A percentile compares a stretch with the other conserved stretches of the same genome.
Conservation (phyloP, 2,113 vertebrate genomes). For the Hippotragus niger region DNA sequence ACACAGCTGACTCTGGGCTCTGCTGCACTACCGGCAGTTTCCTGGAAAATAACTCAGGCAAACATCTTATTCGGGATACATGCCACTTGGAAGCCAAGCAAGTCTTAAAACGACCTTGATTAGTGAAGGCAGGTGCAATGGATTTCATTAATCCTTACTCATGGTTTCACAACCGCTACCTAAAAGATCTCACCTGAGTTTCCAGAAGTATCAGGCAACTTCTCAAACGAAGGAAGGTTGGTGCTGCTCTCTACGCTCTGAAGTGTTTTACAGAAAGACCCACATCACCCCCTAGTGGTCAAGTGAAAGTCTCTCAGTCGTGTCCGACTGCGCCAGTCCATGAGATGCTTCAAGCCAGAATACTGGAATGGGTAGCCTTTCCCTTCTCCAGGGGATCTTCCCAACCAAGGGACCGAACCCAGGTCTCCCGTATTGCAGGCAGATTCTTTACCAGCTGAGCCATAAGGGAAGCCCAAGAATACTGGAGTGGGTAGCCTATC, state of each 20-base stretch:
- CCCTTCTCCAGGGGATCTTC: not conserved
- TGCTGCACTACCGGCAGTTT: rapidly evolving
- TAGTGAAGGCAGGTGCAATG: not conserved
- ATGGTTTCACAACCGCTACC: no score
- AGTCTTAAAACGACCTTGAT: not conserved
- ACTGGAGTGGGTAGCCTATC: not conserved
- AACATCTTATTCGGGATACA: not conserved
- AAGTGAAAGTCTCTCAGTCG: not conserved
- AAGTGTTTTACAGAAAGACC: not conserved
- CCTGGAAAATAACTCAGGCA: not conserved
- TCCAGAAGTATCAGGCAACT: no score
- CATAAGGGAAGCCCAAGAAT: not conserved
- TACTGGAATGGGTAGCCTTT: not conserved
- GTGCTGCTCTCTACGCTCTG: rapidly evolving
- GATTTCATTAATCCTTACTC: not conserved
- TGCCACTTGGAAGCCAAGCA: not conserved
- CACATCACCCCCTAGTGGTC: not conserved
- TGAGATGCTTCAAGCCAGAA: no score
- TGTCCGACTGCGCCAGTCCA: no score
- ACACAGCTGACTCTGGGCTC: not conserved
- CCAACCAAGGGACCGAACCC: not conserved
- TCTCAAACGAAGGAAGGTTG: not conserved
- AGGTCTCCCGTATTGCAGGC: not conserved
- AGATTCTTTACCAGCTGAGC: not conserved
- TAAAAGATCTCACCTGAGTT: not conserved